Base-by-base conservation (phyloP, 2,888 invertebrate genomes). In the Dasypogon diadema region DNA sequence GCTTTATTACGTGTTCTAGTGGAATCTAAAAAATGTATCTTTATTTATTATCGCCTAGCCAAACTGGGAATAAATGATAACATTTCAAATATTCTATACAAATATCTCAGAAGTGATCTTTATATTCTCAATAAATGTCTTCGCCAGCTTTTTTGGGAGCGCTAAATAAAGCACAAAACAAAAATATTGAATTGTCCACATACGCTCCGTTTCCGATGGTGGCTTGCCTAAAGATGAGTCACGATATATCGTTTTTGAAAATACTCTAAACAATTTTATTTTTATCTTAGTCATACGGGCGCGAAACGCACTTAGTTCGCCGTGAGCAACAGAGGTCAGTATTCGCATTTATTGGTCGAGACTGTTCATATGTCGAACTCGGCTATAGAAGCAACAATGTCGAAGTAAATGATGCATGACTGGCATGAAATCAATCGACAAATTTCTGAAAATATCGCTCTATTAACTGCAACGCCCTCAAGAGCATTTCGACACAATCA, bases 191-290 rank as follows among this genome's bases (percentile, higher is more conserved):
- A 70, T 51, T 70, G 54, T 54, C 34, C 26, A 54, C 70, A 54
- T 54, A 30, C 30, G 30, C 16, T 16, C 24, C 21, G 18, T 30
- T 54, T n/a, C 18, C 54, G 37, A 34, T 51, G 54, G 30, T 54
- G 30, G 24, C 30, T 30, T 54, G 34, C 54, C 51, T 34, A 51
- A 51, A 68, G 42, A 34, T 70, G 70, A 70, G 24, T 70, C 70
- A 70, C 54, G 26, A 26, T 12, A 54, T 26, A 54, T 70, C 54
- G 54, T 14, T 70, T 70, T 70, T 70, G 70, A 70, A 68, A 68
- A 68, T 68, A 68, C 65, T 68, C 48, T 48, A 68, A 68, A 46
- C 48, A 46, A 70, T 54, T 63, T 70, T 70, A 70, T 54, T 54
- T 70, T 70, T 70, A 70, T 54, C 70, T 54, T 54, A 22, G 54